phyloP scores from a whole-genome alignment of 2,797 vertebrate species.

The Neosilurus hyrtlii region DNA sequence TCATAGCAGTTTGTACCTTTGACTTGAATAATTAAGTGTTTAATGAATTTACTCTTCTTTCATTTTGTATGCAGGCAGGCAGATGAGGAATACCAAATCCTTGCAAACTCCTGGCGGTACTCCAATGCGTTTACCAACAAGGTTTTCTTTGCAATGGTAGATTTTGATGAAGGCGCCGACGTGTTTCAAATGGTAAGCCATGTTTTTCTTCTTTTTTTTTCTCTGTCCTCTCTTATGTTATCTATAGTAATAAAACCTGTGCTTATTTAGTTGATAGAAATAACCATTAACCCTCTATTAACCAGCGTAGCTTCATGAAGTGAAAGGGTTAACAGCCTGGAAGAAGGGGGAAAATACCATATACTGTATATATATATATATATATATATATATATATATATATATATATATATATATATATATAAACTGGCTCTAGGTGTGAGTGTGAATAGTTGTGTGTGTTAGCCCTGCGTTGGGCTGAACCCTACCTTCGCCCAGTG shows the following conservation, averaged over 20 bases:
- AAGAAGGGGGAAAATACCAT: too few species aligned
- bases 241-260: neutral
- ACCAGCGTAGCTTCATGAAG: too few species aligned
- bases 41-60: neutral
- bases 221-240: neutral
- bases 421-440: too few species aligned
- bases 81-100: slow-evolving; percentile 94
- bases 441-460: too few species aligned
- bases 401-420: too few species aligned
- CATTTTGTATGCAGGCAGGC: slow-evolving; percentile 79
- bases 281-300: too few species aligned
- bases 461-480: too few species aligned
- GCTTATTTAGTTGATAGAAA: too few species aligned
- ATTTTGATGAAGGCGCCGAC: slow-evolving; percentile 97
- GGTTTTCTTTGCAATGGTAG: slow-evolving; percentile 93
- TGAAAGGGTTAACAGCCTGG: too few species aligned
- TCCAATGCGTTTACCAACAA: slow-evolving; percentile 93
- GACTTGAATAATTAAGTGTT: neutral
- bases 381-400: too few species aligned
- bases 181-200: slow-evolving; percentile 92
- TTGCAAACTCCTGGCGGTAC: slow-evolving; percentile 98
- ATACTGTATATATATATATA: too few species aligned
- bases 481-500: too few species aligned
- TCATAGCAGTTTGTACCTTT: neutral
- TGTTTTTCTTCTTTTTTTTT: slow-evolving; percentile 39